Percentiles rank a stretch among this genome's conserved stretches.
These are phyloP conservation scores for Oscheius sp. DNA, from an alignment of 2,888 invertebrate genomes.

Conservation along the genomic window DNA sequence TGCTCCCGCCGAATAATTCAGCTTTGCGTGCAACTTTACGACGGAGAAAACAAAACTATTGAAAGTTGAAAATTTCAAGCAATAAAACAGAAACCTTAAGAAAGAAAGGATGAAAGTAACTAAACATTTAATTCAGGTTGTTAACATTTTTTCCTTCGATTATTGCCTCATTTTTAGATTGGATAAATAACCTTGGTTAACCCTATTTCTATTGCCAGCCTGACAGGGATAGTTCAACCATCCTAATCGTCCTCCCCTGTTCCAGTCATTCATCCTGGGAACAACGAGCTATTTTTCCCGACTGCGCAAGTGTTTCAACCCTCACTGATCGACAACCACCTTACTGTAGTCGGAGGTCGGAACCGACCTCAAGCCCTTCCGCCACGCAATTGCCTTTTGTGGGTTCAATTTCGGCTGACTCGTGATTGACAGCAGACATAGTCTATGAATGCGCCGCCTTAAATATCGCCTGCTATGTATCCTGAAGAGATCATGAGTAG, in stretches of 20 bases:
- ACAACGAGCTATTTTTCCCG: constrained; percentile 23
- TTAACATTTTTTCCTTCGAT: background rate
- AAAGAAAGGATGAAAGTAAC: background rate
- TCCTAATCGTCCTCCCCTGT: background rate
- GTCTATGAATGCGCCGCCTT: constrained; percentile 31
- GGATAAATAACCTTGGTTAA: too few species aligned
- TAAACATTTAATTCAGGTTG: background rate
- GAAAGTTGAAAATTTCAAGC: background rate
- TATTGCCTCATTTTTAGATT: too few species aligned
- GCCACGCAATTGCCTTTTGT: constrained; percentile 31
- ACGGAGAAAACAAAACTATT: background rate
- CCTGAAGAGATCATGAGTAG: background rate
- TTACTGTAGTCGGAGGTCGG: constrained; percentile 20
- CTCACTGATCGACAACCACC: constrained; percentile 7
- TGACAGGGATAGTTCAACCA: too few species aligned
- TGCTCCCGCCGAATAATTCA: constrained; percentile 26
- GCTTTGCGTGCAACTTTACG: constrained; percentile 27
- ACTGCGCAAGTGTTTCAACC: constrained; percentile 14
- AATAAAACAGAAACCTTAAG: background rate
- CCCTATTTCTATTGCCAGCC: too few species aligned
- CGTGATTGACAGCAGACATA: constrained; percentile 33
- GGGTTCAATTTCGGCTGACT: constrained; percentile 33
- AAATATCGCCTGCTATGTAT: constrained; percentile 7
- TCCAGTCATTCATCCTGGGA: constrained; percentile 21
- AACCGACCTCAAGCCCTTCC: constrained; percentile 8